A percentile compares a stretch with the other conserved stretches of the same genome.
These are phyloP conservation scores for Euclidia mi DNA, from an alignment of 2,888 invertebrate genomes.

Conservation along the genomic window DNA sequence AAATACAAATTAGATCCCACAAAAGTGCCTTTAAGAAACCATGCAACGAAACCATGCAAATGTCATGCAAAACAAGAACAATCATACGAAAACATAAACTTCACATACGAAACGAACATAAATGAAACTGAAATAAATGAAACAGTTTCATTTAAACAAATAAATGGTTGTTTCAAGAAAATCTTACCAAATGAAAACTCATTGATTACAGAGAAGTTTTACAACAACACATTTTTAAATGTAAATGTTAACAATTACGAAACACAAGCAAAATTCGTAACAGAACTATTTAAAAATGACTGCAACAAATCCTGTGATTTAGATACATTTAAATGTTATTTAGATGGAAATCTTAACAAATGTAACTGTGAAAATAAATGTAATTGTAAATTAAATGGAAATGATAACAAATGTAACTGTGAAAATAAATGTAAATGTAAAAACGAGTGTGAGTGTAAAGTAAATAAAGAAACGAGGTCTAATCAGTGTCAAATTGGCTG, in stretches of 20 bases:
- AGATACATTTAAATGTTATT: conserved; percentile 16
- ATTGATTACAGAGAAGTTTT: conserved; percentile 80
- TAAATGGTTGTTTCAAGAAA: conserved; percentile 67
- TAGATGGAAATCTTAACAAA: conserved; percentile 11
- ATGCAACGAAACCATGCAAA: conserved; percentile 59
- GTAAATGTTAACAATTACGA: conserved; percentile 72
- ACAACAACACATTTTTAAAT: conserved; percentile 72
- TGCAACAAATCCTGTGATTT: conserved; percentile 41
- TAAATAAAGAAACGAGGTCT: conserved; percentile 57
- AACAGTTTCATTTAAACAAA: conserved; percentile 54
- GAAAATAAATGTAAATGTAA: no score
- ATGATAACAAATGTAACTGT: no score
- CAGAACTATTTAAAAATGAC: conserved; percentile 73
- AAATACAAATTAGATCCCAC: conserved; percentile 78
- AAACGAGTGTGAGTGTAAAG: conserved; percentile 37
- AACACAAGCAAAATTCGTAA: conserved; percentile 79
- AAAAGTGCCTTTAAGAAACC: conserved; percentile 70
- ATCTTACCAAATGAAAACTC: conserved; percentile 72
- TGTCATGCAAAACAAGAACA: conserved; percentile 50
- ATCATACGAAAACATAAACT: conserved; percentile 23
- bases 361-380: conserved; percentile 21
- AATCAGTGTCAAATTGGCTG: conserved; percentile 73
- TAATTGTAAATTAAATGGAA: conserved; percentile 32
- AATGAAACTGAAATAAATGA: conserved; percentile 42
- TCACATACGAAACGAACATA: conserved; percentile 40